These are phyloP conservation scores for Paelopatides confundens DNA, from an alignment of 53 echinoderm and acorn worm genomes.

Conservation along the genomic window DNA sequence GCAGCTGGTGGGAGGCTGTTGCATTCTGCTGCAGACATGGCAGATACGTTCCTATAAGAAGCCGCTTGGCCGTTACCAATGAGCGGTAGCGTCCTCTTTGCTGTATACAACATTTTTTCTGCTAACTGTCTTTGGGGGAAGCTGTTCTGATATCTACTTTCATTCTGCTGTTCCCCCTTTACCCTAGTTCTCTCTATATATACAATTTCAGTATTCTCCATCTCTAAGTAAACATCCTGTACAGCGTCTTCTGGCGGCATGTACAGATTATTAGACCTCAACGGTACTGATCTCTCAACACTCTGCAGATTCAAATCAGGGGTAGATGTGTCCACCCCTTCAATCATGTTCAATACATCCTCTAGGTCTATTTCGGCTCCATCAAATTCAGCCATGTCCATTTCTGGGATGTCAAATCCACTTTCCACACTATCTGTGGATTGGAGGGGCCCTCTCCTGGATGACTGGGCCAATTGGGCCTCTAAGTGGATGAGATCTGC, in stretches of 20 bases:
- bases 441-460: slow-evolving; percentile 10
- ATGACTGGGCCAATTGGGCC: neutral
- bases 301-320: neutral
- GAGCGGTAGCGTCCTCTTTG: neutral
- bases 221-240: neutral
- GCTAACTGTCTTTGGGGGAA: neutral
- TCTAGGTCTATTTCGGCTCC: slow-evolving; percentile 16
- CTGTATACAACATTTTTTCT: neutral
- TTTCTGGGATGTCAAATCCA: slow-evolving; percentile 1
- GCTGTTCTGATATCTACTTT: neutral
- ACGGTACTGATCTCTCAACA: neutral
- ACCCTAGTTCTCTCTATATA: neutral
- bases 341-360: slow-evolving; percentile 27
- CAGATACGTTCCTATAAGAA: neutral
- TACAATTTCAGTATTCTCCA: neutral
- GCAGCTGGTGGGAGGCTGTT: no score
- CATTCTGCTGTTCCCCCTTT: neutral
- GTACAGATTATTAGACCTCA: no score
- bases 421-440: slow-evolving; percentile 31
- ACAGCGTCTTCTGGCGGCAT: neutral
- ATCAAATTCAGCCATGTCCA: slow-evolving; percentile 14
- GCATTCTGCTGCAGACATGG: no score
- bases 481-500: neutral
- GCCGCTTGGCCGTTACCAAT: neutral
- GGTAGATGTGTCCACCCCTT: slow-evolving; percentile 13